Base-by-base conservation (phyloP, 2,113 vertebrate species). In the Eretmodus cyanostictus region DNA sequence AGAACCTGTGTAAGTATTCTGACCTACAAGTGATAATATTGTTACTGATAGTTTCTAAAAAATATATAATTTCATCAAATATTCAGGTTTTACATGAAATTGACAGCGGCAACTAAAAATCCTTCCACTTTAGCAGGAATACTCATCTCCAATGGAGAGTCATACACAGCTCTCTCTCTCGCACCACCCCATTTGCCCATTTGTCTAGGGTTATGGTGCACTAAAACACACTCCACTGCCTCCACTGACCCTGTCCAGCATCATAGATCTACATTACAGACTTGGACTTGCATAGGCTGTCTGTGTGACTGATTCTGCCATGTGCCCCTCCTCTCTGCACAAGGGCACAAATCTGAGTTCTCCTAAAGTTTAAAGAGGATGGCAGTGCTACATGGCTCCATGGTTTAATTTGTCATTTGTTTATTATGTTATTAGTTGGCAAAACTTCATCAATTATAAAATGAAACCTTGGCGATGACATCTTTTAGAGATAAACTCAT, bases 201-300 rank as follows among this genome's bases (percentile, higher is more conserved):
- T 93, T 13, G 59, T 94, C 92, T 89, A 82, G 49, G 91, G 92
- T 93, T 92, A 91, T 89, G 86, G 84, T 86, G 93, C 91, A 87
- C 86, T 94, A 93, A 95, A 93, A 89, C 90, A 90, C 92, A 93
- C 86, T 92, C 91, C 86, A 87, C 79, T 90, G 90, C 89, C 89
- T 94, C 90, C 79, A 71, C 92, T 93, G 94, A 94, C 91, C 93
- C 92, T 89, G 89, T 94, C 92, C 84, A 63, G 81, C 91, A 71
- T 79, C 89, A 90, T 93, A 93, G 90, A 94, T 94, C 93, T 87
- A 91, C 86, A 91, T 93, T 92, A 94, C 89, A 88, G 81, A 92
- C 90, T 53, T 51, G 80, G 59, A 86, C 86, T 90, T 81, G 61
- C 84, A 82, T 19, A 81, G 92, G 80, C 84, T 89, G 91, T 93